Percentiles rank a stretch among this genome's conserved stretches.
Conservation (phyloP, 2,888 invertebrate genomes). For the Chelonus formosanus region DNA sequence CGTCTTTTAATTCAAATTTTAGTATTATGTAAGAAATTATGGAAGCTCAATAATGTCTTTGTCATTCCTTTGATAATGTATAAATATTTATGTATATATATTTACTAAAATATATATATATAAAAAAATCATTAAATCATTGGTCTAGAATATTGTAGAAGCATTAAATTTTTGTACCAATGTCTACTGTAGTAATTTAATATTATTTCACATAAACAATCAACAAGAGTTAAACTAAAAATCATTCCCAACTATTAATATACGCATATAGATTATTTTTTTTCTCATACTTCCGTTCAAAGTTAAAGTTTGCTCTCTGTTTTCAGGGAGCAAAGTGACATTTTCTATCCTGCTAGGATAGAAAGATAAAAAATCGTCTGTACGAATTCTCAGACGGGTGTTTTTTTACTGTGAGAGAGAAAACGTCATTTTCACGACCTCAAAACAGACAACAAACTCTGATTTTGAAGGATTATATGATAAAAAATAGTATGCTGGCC, state of each 20-base stretch:
- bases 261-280: neutral
- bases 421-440: no score
- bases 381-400: no score
- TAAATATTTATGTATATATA: constrained; percentile 55
- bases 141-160: constrained; percentile 46
- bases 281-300: no score
- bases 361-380: no score
- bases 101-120: constrained; percentile 38
- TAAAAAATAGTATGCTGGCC: no score
- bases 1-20: no score
- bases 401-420: no score
- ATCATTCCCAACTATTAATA: neutral
- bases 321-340: no score
- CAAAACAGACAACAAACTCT: no score
- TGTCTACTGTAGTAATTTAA: constrained; percentile 61
- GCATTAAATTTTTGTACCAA: constrained; percentile 64
- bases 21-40: constrained; percentile 34
- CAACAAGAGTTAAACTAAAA: neutral
- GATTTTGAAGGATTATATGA: no score
- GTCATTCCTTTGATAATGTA: constrained; percentile 49
- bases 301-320: no score
- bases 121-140: constrained; percentile 22
- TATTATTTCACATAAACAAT: constrained; percentile 10
- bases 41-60: constrained; percentile 47
- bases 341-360: no score